phyloP scores from a whole-genome alignment of 1,140 invertebrate species.

The Hermetia illucens region DNA sequence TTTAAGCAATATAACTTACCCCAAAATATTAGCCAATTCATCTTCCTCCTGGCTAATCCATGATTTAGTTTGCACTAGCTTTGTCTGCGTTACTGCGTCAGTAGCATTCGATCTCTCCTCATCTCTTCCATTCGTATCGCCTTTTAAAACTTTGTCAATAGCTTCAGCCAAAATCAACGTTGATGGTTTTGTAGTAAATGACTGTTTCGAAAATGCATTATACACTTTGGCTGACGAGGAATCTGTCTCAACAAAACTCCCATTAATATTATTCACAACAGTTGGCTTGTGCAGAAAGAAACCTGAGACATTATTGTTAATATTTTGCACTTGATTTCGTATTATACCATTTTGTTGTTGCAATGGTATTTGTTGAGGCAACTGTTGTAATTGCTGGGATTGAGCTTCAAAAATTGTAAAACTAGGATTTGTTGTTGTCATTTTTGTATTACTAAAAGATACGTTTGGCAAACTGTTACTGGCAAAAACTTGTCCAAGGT shows the following conservation, averaged over 20 bases:
- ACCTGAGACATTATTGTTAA: background rate
- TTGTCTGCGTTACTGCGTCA: background rate
- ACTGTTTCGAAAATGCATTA: slow-evolving; percentile 6
- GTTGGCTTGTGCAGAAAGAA: slow-evolving; percentile 2
- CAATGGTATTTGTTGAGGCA: background rate
- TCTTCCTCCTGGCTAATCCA: slow-evolving; percentile 29
- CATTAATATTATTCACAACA: slow-evolving; percentile 1
- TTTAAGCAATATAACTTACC: slow-evolving; percentile 30
- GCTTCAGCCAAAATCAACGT: background rate
- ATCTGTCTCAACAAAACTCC: background rate
- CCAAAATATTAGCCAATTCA: slow-evolving; percentile 41
- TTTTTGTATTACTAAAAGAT: background rate
- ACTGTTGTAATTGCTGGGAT: no score
- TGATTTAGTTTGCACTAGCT: slow-evolving; percentile 19
- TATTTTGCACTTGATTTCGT: background rate
- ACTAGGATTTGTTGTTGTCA: background rate
- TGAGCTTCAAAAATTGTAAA: background rate
- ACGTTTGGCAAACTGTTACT: background rate
- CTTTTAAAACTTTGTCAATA: background rate
- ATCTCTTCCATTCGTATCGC: background rate
- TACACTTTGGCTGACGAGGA: slow-evolving; percentile 1
- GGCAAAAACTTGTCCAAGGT: background rate
- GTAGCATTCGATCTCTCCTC: background rate
- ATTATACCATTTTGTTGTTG: background rate
- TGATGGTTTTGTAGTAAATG: background rate